These are phyloP conservation scores for Eclectus roratus DNA, from an alignment of 2,113 vertebrate genomes.

Conservation along the genomic window DNA sequence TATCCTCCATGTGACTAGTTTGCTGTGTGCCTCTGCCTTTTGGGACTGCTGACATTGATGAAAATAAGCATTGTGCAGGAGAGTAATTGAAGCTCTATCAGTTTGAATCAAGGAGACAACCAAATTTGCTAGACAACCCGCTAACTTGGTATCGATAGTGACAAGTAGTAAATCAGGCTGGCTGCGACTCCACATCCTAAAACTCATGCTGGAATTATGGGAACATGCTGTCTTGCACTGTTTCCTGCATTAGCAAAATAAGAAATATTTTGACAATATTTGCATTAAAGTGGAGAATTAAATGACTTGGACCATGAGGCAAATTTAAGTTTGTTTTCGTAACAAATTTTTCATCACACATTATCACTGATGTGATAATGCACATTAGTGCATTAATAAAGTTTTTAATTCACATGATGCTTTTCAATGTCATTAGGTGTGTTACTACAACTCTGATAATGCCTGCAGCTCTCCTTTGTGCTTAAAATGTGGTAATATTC, in stretches of 20 bases:
- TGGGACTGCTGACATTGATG: background rate
- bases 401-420: background rate
- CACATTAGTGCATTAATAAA: background rate
- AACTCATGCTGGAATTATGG: background rate
- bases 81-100: background rate
- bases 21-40: background rate
- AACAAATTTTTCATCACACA: background rate
- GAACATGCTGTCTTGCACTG: background rate
- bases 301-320: background rate
- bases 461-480: background rate
- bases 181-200: background rate
- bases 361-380: background rate
- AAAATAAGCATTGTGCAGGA: background rate
- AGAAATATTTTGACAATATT: background rate
- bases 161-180: background rate
- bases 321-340: background rate
- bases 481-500: background rate
- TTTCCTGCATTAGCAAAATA: background rate
- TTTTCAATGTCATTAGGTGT: background rate
- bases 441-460: background rate
- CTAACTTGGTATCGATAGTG: background rate
- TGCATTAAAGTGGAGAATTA: background rate
- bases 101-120: background rate
- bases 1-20: background rate
- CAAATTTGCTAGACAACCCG: background rate